Conservation (phyloP, 53 echinoderm and acorn worm species). For the Crossaster papposus region DNA sequence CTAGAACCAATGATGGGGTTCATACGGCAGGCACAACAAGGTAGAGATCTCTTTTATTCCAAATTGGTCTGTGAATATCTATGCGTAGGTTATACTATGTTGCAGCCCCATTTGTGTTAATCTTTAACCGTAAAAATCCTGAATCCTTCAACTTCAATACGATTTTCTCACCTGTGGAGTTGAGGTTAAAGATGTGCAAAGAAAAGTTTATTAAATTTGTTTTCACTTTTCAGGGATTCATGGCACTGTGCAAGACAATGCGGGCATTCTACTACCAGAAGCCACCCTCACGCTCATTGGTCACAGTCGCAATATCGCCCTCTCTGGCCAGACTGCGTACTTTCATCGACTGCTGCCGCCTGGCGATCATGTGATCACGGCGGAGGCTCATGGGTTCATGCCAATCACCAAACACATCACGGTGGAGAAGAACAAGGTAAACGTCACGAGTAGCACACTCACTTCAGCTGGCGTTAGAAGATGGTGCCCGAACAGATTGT, state of each 20-base stretch:
- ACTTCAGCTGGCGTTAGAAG: no score
- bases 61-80: no score
- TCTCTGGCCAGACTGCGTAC: conserved; percentile 37
- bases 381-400: conserved; percentile 76
- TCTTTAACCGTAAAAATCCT: no score
- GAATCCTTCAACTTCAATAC: no score
- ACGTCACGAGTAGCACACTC: not conserved
- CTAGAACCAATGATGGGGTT: conserved; percentile 76
- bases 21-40: conserved; percentile 76
- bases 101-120: no score
- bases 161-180: not conserved
- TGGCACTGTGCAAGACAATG: conserved; percentile 55
- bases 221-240: conserved; percentile 67
- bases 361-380: conserved; percentile 60
- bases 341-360: conserved; percentile 74
- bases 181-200: not conserved
- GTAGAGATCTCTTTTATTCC: conserved; percentile 29
- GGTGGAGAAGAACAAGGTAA: conserved; percentile 58
- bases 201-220: not conserved
- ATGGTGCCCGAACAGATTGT: no score
- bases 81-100: no score
- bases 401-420: conserved; percentile 69
- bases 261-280: conserved; percentile 41
- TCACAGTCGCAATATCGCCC: conserved; percentile 66
- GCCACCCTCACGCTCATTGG: conserved; percentile 65